Evolutionary conservation across 2,888 invertebrate species (phyloP).

Genomic region (Apamea sordens): DNA sequence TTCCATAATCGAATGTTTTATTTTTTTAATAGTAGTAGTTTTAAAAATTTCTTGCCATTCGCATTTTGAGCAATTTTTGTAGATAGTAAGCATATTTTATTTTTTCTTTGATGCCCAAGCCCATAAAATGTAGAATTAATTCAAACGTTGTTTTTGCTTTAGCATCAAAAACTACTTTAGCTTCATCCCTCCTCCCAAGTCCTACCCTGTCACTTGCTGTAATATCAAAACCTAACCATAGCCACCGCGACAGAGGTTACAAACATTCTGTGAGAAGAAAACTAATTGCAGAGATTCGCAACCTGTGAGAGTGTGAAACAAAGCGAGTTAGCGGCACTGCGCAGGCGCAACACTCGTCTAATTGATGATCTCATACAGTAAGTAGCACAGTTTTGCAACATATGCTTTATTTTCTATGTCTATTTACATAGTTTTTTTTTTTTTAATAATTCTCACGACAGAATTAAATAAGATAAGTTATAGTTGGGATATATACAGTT

Average conservation of each 20-base stretch:
- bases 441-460: constrained; percentile 21
- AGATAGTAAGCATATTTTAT: too few species aligned
- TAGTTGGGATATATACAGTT: background rate
- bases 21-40: too few species aligned
- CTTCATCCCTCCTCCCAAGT: constrained; percentile 18
- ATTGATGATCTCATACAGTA: constrained; percentile 81
- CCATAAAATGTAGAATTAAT: background rate
- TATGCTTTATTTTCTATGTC: constrained; percentile 38
- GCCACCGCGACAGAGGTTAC: constrained; percentile 64
- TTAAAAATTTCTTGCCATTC: too few species aligned
- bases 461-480: background rate
- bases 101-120: too few species aligned
- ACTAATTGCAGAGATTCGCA: constrained; percentile 78
- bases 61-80: too few species aligned
- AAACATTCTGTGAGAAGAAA: constrained; percentile 72
- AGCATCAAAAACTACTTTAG: background rate
- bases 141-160: background rate
- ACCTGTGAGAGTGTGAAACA: constrained; percentile 80
- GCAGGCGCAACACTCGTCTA: constrained; percentile 70
- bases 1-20: too few species aligned
- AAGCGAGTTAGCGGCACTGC: constrained; percentile 72
- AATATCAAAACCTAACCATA: constrained; percentile 45
- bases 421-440: constrained; percentile 23
- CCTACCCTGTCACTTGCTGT: constrained; percentile 45
- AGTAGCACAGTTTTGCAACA: constrained; percentile 73